phyloP scores from a whole-genome alignment of 2,113 vertebrate genomes.

The Passer domesticus region DNA sequence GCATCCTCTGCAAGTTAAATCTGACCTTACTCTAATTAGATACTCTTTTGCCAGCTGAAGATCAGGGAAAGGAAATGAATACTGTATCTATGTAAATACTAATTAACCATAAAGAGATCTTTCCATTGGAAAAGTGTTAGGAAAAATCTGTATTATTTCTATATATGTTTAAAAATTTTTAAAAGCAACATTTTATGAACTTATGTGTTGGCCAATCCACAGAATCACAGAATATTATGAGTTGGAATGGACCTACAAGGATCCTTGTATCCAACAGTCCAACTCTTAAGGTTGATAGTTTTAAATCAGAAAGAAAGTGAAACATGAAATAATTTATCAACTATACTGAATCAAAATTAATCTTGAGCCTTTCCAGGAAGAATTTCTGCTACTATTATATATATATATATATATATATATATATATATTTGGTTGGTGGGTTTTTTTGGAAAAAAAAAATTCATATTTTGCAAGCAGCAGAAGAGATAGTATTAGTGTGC shows the following conservation, averaged over 20 bases:
- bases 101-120: neutral
- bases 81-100: neutral
- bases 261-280: neutral
- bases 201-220: neutral
- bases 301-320: neutral
- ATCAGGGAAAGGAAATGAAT: neutral
- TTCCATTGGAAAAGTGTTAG: neutral
- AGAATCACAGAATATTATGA: neutral
- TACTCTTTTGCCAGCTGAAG: neutral
- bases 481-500: neutral
- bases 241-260: neutral
- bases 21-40: neutral
- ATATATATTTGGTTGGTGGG: neutral
- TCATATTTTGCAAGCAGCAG: neutral
- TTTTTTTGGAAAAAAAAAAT: neutral
- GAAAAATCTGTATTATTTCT: neutral
- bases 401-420: no score
- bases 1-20: neutral
- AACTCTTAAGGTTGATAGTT: neutral
- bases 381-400: neutral
- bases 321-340: neutral
- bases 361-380: neutral
- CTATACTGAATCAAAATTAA: neutral
- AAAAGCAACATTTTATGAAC: neutral
- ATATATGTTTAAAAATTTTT: neutral